Percentiles rank a stretch among this genome's conserved stretches.
These are phyloP conservation scores for Leptopilina clavipes DNA, from an alignment of 1,140 invertebrate species.

Conservation along the genomic window DNA sequence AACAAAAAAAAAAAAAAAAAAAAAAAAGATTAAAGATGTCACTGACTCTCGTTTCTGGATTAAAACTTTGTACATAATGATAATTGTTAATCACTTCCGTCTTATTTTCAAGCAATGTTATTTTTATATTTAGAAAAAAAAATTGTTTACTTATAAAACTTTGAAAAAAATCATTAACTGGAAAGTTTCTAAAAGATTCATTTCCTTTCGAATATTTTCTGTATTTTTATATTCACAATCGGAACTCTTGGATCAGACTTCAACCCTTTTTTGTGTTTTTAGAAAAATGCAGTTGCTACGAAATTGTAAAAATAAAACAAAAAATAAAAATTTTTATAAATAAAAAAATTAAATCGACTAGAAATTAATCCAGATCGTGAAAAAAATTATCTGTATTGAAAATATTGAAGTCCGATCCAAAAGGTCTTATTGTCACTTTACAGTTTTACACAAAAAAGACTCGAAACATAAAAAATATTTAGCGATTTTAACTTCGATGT, in stretches of 20 bases:
- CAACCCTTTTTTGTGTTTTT: too few relatives aligned
- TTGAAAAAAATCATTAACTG: not conserved
- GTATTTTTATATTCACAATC: not conserved
- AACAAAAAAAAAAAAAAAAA: constrained; percentile 55
- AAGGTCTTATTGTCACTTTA: not conserved
- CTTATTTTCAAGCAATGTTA: constrained; percentile 45
- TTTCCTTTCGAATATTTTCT: not conserved
- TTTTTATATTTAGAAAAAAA: not conserved
- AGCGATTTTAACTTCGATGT: not conserved
- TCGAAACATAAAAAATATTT: not conserved
- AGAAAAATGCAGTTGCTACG: too few relatives aligned
- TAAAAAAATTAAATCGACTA: too few relatives aligned
- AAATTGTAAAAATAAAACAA: too few relatives aligned
- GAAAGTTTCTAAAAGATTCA: not conserved
- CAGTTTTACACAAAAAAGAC: not conserved
- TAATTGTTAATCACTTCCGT: constrained; percentile 73
- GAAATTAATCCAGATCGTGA: too few relatives aligned
- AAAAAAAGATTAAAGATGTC: constrained; percentile 41
- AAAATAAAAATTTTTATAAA: too few relatives aligned
- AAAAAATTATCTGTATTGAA: not conserved
- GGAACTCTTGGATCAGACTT: not conserved
- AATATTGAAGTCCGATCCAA: not conserved
- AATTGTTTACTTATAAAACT: too few relatives aligned
- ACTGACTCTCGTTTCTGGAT: constrained; percentile 74
- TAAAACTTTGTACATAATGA: constrained; percentile 68